phyloP scores from a whole-genome alignment of 2,797 vertebrate species.

The Protosalanx chinensis region DNA sequence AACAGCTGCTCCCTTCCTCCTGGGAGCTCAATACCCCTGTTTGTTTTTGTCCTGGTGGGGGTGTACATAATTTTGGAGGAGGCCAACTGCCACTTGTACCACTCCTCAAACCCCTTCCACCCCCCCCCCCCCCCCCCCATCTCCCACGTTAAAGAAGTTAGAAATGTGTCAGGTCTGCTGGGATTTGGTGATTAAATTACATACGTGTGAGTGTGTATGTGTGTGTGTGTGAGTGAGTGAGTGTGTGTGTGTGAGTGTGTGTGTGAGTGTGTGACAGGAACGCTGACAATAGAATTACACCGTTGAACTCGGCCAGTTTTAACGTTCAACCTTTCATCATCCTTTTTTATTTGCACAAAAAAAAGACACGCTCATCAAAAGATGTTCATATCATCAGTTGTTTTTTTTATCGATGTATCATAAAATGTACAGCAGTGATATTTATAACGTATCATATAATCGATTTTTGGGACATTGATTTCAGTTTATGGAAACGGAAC shows the following conservation, averaged over 20 bases:
- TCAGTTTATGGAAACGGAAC: too few relatives aligned
- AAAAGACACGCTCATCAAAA: too few relatives aligned
- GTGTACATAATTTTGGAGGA: slow-evolving; percentile 59
- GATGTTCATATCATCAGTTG: too few relatives aligned
- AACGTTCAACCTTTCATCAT: too few relatives aligned
- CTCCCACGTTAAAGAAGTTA: slow-evolving; percentile 51
- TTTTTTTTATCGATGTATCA: too few relatives aligned
- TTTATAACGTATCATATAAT: too few relatives aligned
- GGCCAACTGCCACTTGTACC: slow-evolving; percentile 55
- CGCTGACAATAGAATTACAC: too few relatives aligned
- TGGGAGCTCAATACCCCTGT: slow-evolving; percentile 47
- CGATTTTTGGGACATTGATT: too few relatives aligned
- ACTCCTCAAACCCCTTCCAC: slow-evolving; percentile 1
- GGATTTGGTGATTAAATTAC: slow-evolving; percentile 33
- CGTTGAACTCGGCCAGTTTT: too few relatives aligned
- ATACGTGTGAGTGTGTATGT: slow-evolving; percentile 1
- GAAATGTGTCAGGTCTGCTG: slow-evolving; percentile 48
- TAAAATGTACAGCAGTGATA: too few relatives aligned
- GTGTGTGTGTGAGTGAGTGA: slow-evolving; percentile 11
- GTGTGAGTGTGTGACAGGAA: slow-evolving; percentile 19
- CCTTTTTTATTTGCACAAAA: too few relatives aligned
- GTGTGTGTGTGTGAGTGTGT: slow-evolving; percentile 13
- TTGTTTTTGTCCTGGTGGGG: slow-evolving; percentile 62
- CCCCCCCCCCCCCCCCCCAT: slow-evolving; percentile 33
- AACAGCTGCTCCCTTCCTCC: slow-evolving; percentile 56